phyloP scores from a whole-genome alignment of 2,888 invertebrate species.

The Deilephila porcellus region DNA sequence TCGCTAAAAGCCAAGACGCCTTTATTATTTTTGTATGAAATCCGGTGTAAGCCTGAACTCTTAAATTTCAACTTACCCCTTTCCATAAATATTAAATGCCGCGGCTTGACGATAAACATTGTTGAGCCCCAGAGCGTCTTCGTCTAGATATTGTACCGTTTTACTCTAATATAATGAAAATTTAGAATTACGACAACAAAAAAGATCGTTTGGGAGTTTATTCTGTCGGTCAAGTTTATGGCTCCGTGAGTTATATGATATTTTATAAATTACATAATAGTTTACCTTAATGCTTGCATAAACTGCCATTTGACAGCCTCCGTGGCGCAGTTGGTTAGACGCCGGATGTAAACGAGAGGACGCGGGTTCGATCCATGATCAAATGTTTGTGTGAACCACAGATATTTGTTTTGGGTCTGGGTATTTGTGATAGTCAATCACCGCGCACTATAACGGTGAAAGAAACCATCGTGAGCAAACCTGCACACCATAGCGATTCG shows the following conservation, averaged over 20 bases:
- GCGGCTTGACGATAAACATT: conserved; percentile 1
- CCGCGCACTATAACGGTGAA: too few species aligned
- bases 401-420: too few species aligned
- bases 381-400: too few species aligned
- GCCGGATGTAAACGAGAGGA: too few species aligned
- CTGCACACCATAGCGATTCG: too few species aligned
- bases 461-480: too few species aligned
- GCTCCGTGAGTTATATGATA: background rate
- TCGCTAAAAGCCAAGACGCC: conserved; percentile 2
- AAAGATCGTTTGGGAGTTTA: background rate
- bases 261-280: too few species aligned
- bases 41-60: conserved; percentile 14
- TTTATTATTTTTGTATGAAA: conserved; percentile 30
- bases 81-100: conserved; percentile 18
- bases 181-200: background rate
- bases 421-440: too few species aligned
- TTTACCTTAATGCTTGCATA: too few species aligned
- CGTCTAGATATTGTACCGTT: background rate
- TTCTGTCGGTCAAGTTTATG: background rate
- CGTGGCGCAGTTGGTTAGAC: too few species aligned
- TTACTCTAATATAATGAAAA: background rate
- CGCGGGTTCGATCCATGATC: too few species aligned
- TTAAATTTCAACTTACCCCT: conserved; percentile 21
- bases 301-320: too few species aligned
- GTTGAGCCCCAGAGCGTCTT: background rate